These are phyloP conservation scores for Ascidia mentula DNA, from an alignment of 23 tunicate species.

Conservation along the genomic window DNA sequence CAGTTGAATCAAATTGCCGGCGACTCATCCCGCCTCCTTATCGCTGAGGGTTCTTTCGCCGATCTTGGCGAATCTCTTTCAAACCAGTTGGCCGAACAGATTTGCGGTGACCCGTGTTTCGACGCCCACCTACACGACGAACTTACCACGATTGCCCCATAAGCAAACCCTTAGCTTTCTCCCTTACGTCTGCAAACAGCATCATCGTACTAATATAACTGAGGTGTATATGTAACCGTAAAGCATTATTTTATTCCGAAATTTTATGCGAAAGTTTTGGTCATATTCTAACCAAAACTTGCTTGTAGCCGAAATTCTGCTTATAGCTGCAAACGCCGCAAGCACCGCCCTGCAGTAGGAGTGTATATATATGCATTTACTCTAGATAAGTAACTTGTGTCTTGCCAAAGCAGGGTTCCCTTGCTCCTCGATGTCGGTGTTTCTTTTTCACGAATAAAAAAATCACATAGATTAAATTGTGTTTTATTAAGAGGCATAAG, in stretches of 20 bases:
- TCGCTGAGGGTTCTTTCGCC: slow-evolving; percentile 6
- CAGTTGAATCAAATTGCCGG: background rate
- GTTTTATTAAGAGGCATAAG: too few species aligned
- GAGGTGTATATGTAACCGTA: background rate
- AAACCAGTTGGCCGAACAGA: background rate
- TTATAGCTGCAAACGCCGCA: too few species aligned
- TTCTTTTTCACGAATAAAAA: too few species aligned
- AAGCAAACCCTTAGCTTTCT: too few species aligned
- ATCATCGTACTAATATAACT: background rate
- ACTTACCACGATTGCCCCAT: background rate
- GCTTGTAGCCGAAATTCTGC: too few species aligned
- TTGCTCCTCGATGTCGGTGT: background rate
- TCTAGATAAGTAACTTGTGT: background rate
- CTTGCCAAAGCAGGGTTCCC: background rate
- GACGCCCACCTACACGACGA: background rate
- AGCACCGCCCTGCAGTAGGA: too few species aligned
- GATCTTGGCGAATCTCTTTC: slow-evolving; percentile 3
- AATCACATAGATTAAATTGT: too few species aligned
- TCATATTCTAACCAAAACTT: too few species aligned
- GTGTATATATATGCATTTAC: background rate
- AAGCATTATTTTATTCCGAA: background rate
- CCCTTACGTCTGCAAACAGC: too few species aligned
- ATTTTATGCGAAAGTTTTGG: too few species aligned
- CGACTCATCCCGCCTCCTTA: background rate
- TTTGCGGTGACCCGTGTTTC: slow-evolving; percentile 2